Conservation (phyloP, 2,888 invertebrate species). For the Drepana falcataria region DNA sequence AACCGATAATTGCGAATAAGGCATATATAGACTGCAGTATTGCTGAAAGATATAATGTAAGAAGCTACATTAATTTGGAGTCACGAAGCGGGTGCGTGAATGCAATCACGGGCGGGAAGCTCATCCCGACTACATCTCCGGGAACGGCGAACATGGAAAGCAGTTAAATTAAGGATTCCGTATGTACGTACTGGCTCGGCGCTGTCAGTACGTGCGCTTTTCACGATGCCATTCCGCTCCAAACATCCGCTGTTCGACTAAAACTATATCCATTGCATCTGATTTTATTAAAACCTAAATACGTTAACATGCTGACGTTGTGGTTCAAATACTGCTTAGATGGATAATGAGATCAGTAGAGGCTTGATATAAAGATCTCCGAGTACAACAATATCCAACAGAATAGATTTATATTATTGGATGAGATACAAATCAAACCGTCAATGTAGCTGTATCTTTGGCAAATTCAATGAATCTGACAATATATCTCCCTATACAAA, state of each 20-base stretch:
- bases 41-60: conserved; percentile 19
- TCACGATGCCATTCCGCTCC: conserved; percentile 10
- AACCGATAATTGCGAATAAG: too few species aligned
- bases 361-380: too few species aligned
- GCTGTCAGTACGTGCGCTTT: conserved; percentile 30
- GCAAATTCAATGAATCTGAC: too few species aligned
- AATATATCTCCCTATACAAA: too few species aligned
- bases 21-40: too few species aligned
- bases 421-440: too few species aligned
- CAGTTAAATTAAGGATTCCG: conserved; percentile 70
- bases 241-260: conserved; percentile 12
- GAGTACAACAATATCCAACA: too few species aligned
- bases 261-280: conserved; percentile 4
- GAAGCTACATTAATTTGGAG: conserved; percentile 57
- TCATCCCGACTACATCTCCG: conserved; percentile 71
- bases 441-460: too few species aligned
- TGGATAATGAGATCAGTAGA: too few species aligned
- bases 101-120: conserved; percentile 73
- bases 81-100: conserved; percentile 54
- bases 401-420: too few species aligned
- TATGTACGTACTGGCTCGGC: conserved; percentile 42
- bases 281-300: conserved; percentile 14
- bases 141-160: conserved; percentile 36
- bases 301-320: too few species aligned
- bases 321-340: too few species aligned